Evolutionary conservation across 2,113 vertebrate genomes (phyloP).

Genomic region (Plecturocebus donacophilus): DNA sequence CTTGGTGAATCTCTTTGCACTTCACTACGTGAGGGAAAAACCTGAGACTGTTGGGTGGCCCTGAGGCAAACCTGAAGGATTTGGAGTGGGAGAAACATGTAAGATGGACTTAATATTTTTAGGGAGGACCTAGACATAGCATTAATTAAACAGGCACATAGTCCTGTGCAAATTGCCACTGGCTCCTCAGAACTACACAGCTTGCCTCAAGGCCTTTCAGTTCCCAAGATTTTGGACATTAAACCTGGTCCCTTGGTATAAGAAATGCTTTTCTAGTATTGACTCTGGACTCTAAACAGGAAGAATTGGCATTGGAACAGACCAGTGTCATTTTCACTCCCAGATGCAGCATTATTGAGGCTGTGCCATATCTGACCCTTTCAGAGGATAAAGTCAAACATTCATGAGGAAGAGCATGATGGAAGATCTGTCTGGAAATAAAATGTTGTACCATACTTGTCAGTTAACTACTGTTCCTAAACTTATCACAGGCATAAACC

Average conservation of each 20-base stretch:
- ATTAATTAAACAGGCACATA: slow-evolving; percentile 26
- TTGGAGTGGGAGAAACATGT: not conserved
- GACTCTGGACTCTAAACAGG: slow-evolving; percentile 28
- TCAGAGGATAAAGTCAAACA: not conserved
- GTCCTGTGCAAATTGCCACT: slow-evolving; percentile 26
- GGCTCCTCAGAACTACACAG: slow-evolving; percentile 36
- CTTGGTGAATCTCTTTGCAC: slow-evolving; percentile 29
- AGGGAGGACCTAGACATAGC: not conserved
- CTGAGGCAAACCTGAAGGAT: slow-evolving; percentile 3
- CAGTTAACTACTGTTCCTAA: slow-evolving; percentile 24
- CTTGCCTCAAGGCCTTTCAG: slow-evolving; percentile 45
- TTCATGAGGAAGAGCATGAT: not conserved
- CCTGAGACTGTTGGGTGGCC: not conserved
- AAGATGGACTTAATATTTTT: slow-evolving; percentile 30
- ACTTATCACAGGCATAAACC: not conserved
- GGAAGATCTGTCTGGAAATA: slow-evolving; percentile 8
- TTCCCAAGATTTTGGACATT: slow-evolving; percentile 58
- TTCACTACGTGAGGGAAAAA: not conserved
- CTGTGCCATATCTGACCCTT: not conserved
- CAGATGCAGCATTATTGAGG: slow-evolving; percentile 1
- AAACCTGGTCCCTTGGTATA: slow-evolving; percentile 52
- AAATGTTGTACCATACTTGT: not conserved
- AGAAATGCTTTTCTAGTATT: slow-evolving; percentile 32
- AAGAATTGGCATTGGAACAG: slow-evolving; percentile 4
- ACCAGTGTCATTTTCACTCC: slow-evolving; percentile 11